Percentiles rank a stretch among this genome's conserved stretches.
Conservation (phyloP, 1,140 invertebrate species). For the Bombyx mandarina region DNA sequence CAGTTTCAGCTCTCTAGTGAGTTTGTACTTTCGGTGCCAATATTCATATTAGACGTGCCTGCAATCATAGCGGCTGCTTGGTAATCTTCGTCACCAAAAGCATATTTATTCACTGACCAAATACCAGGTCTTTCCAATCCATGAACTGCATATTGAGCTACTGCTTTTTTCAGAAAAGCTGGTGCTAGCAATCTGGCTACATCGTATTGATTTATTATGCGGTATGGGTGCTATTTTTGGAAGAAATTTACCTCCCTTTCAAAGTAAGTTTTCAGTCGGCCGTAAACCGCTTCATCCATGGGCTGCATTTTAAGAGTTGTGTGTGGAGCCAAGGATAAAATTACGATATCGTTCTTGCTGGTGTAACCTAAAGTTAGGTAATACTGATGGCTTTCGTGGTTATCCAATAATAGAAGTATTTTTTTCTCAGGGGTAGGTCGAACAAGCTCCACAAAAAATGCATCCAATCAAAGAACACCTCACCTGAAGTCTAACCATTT, state of each 20-base stretch:
- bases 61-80: slow-evolving; percentile 30
- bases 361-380: slow-evolving; percentile 17
- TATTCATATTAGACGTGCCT: slow-evolving; percentile 58
- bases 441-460: slow-evolving; percentile 13
- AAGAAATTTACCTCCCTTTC: neutral
- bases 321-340: slow-evolving; percentile 20
- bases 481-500: slow-evolving; percentile 23
- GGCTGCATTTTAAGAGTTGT: neutral
- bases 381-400: slow-evolving; percentile 5
- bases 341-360: slow-evolving; percentile 15
- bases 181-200: slow-evolving; percentile 13
- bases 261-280: no score
- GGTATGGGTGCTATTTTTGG: slow-evolving; percentile 22
- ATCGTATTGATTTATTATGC: slow-evolving; percentile 12
- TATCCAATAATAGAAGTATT: slow-evolving; percentile 13
- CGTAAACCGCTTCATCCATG: no score
- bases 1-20: slow-evolving; percentile 19
- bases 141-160: slow-evolving; percentile 39
- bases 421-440: slow-evolving; percentile 13
- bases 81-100: slow-evolving; percentile 38
- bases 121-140: slow-evolving; percentile 45
- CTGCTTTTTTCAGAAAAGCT: slow-evolving; percentile 41
- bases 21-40: slow-evolving; percentile 14
- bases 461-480: slow-evolving; percentile 22
- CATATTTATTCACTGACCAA: slow-evolving; percentile 39